Evolutionary conservation across 2,797 vertebrate genomes (phyloP), one percentile per base, ranked within the genome.

Genomic region (Melanotaenia trifasciata): DNA sequence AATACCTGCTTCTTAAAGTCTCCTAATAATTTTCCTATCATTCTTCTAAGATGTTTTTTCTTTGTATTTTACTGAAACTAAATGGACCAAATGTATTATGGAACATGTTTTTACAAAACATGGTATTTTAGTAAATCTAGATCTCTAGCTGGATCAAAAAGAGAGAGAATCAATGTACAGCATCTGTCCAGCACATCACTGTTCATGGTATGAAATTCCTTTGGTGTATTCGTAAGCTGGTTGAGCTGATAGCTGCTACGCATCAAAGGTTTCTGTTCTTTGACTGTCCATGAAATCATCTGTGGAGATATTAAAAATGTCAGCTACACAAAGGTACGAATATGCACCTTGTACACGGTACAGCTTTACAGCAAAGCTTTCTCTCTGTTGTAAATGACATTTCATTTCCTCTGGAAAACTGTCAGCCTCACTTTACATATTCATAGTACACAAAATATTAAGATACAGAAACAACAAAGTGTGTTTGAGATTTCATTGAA

Each of bases 11-110:
- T 28, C 53, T 35, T 13, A 64, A 7, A 28, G 56, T 35, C 26
- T 75, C 12, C 50, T 43, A 6, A 24, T 18, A 56, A 18, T 67
- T 47, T 63, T 70, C 59, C 13, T 63, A 36, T 79, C 11, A 16
- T 56, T 69, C 8, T 67, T 61, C 30, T 59, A 67, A 58, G 38
- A 67, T 5, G 7, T 7, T 22, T 59, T 58, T 30, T 40, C 12
- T 2, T 77, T 57, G 59, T 20, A 67, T 75, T 74, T 36, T 67
- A 32, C 63, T 32, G 65, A 59, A 78, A 58, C 58, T 67, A 11
- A 83, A 79, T 24, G 84, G 86, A 87, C 87, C 91, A 91, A 90
- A 89, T 74, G 5, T 70, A 58, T 78, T 12, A 33, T 13, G 20
- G 45, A 61, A 50, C 69, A 64, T 74, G 58, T 78, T 80, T 68